These are phyloP conservation scores for Ahaetulla prasina DNA, from an alignment of 2,113 vertebrate genomes.

Conservation along the genomic window DNA sequence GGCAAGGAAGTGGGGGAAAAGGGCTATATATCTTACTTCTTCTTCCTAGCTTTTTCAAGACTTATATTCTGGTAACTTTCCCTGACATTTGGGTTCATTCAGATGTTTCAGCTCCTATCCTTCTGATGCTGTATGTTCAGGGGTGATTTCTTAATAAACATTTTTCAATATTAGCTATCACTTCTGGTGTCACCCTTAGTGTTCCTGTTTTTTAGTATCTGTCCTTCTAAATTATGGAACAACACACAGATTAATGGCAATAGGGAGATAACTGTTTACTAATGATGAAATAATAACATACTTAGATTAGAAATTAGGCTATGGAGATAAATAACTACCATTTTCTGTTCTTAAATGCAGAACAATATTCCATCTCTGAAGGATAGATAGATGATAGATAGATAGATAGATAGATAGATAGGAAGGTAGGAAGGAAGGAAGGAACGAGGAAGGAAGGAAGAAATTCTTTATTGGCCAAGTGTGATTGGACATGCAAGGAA, in stretches of 20 bases:
- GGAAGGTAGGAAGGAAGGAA: too few species aligned
- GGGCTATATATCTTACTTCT: not conserved
- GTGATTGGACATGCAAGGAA: too few species aligned
- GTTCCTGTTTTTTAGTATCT: not conserved
- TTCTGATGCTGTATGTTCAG: not conserved
- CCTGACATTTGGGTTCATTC: not conserved
- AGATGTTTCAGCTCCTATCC: not conserved
- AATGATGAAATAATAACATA: not conserved
- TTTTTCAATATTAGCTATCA: too few species aligned
- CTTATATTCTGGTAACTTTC: not conserved
- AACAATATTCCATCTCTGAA: too few species aligned
- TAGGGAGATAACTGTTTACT: not conserved
- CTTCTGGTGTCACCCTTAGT: not conserved
- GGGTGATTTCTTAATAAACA: not conserved
- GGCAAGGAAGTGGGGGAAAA: not conserved
- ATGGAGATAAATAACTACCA: not conserved
- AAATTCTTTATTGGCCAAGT: too few species aligned
- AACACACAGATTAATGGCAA: not conserved
- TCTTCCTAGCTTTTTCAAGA: not conserved
- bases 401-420: too few species aligned
- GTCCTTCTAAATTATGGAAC: not conserved
- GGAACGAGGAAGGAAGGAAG: too few species aligned
- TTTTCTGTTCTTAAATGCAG: too few species aligned
- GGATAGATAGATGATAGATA: not conserved
- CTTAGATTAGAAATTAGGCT: not conserved